Base-by-base conservation (phyloP, 2,888 invertebrate genomes). In the Chrysopilus asiliformis region DNA sequence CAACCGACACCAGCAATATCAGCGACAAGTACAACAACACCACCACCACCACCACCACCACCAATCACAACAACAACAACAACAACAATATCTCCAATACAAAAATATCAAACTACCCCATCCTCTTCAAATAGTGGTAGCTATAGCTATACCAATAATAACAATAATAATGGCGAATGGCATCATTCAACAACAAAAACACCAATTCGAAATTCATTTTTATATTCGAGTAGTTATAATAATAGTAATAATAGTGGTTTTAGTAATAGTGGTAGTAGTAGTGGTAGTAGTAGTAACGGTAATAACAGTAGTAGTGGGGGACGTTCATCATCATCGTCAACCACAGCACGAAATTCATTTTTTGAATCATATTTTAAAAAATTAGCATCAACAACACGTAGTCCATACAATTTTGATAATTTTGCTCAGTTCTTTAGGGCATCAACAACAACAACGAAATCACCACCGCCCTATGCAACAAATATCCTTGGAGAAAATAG, bases 331-430 rank as follows among this genome's bases (percentile, higher is more conserved):
- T 19, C 42, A 4, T 32, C 39, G 14, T 36, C 27, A 18, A 35
- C 32, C 20, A 29, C 24, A 31, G 27, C 50, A 18, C 47, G 51
- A 43, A 51, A 49, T 38, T 41, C 42, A 20, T 54, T 60, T 41
- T 54, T 57, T 45, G 62, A 62, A 45, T 50, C 56, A 22, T 62
- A 63, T 47, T 55, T 61, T 40, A 57, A 51, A 53, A 61, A 57
- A 54, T 50, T 58, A 54, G 51, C 54, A 50, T 53, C 64, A 34
- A 73, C 76, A 2, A 74, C 75, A 6, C 71, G 70, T 56, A 71
- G 60, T 49, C 66, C 66, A 3, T 66, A 67, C 49, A 57, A 67
- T 51, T 66, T 67, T 51, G 60, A 59, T 39, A 58, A 64, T 49
- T 64, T 65, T 49, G 59, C 20, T 17, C 15, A 38, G 28, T 38